Base-by-base conservation (phyloP, 2,888 invertebrate species). In the Synergus umbraculus region DNA sequence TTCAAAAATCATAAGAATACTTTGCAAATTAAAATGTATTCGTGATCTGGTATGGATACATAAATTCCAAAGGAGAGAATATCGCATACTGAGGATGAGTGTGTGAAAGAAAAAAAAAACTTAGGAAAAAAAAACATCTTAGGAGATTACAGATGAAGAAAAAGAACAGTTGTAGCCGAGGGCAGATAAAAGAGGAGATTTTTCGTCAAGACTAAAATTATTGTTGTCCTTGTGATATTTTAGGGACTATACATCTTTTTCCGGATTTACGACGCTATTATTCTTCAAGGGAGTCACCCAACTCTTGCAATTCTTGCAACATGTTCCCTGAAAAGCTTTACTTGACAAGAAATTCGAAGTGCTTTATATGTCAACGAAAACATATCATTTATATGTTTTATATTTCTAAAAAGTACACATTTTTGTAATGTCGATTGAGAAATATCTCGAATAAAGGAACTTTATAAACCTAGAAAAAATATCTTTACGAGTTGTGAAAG, bases 231-330 rank as follows among this genome's bases (percentile, higher is more conserved):
- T 15, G 49, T 49, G 15, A 15, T 49, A 49, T 49, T 49, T n/a
- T 54, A 54, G n/a, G n/a, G n/a, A n/a, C 54, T 54, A 54, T n/a
- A n/a, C n/a, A n/a, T 54, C n/a, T 54, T 54, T 54, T 54, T 54
- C 2, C n/a, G 54, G 54, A 54, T 54, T 54, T 54, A 54, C 12
- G 60, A 60, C 22, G 60, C 60, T 22, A 60, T 22, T 12, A 22
- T 60, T 60, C 60, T 22, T 60, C 49, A 54, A 22, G 13, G 13
- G 46, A 46, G 13, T 12, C 46, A 22, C 12, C 18, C 12, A 22
- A 22, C 22, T 60, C 60, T 5, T 8, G 60, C 12, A 60, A 60
- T 60, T 60, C 60, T 22, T 22, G 60, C 4, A 60, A 22, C 60
- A 60, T 22, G 60, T 22, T 60, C 12, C 22, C 22, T 54, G n/a